A percentile compares a stretch with the other conserved stretches of the same genome.
Conservation (phyloP, 1,140 invertebrate genomes). For the Orius laevigatus region DNA sequence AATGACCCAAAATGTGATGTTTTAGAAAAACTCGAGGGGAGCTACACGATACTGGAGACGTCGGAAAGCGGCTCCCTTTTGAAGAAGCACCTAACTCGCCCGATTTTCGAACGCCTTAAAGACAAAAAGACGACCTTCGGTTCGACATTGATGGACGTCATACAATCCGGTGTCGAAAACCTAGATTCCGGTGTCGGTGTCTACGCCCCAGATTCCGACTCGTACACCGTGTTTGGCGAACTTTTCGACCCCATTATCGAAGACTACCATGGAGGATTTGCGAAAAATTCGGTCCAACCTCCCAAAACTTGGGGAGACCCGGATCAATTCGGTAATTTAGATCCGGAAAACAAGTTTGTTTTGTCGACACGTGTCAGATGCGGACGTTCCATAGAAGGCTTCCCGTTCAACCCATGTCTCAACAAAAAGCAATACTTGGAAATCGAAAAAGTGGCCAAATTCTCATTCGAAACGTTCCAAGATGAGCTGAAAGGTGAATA, state of each 20-base stretch:
- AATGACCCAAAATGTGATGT: not conserved
- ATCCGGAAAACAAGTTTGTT: conserved; percentile 50
- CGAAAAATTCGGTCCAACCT: conserved; percentile 43
- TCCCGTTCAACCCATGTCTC: conserved; percentile 60
- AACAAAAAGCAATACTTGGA: conserved; percentile 46
- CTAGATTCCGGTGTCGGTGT: conserved; percentile 44
- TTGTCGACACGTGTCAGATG: conserved; percentile 58
- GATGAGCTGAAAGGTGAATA: conserved; percentile 50
- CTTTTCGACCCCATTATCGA: conserved; percentile 64
- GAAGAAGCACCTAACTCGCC: conserved; percentile 51
- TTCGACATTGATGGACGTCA: conserved; percentile 45
- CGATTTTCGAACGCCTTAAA: conserved; percentile 46
- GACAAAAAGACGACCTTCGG: conserved; percentile 37
- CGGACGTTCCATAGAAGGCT: conserved; percentile 47
- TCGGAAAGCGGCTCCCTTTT: conserved; percentile 46
- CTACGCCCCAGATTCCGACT: conserved; percentile 55
- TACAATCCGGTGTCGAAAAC: conserved; percentile 48
- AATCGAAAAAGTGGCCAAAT: conserved; percentile 36
- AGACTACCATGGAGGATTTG: conserved; percentile 57
- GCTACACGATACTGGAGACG: conserved; percentile 28
- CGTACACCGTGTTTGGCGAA: conserved; percentile 46
- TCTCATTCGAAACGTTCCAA: conserved; percentile 27
- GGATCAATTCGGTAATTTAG: conserved; percentile 47
- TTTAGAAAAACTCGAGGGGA: not conserved
- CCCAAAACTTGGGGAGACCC: conserved; percentile 49